Percentiles rank a stretch among this genome's conserved stretches.
These are phyloP conservation scores for Brachionus angularis DNA, from an alignment of 1,140 invertebrate species.

Conservation along the genomic window DNA sequence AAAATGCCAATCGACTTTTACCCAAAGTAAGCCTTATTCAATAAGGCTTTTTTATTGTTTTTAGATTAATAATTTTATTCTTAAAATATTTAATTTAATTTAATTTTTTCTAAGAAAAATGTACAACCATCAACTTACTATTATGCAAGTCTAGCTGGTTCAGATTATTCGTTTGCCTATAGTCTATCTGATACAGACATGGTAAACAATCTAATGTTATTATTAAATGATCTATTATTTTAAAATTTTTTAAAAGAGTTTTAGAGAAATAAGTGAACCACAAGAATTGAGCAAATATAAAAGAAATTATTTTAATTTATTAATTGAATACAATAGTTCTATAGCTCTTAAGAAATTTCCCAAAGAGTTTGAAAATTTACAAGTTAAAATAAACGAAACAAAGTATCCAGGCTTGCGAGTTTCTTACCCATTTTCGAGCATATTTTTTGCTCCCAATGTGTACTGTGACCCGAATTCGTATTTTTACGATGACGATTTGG, in stretches of 20 bases:
- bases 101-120: slow-evolving; percentile 35
- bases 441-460: slow-evolving; percentile 57
- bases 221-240: background rate
- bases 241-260: slow-evolving; percentile 49
- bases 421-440: slow-evolving; percentile 55
- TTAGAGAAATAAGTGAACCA: slow-evolving; percentile 57
- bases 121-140: slow-evolving; percentile 51
- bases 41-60: slow-evolving; percentile 43
- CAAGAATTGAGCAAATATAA: slow-evolving; percentile 48
- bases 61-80: too few relatives aligned
- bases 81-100: too few relatives aligned
- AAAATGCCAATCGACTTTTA: slow-evolving; percentile 45
- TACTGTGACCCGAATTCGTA: slow-evolving; percentile 59
- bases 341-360: slow-evolving; percentile 49
- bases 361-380: slow-evolving; percentile 51
- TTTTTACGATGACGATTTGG: slow-evolving; percentile 58
- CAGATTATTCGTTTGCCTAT: slow-evolving; percentile 59
- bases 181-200: slow-evolving; percentile 57
- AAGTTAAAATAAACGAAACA: slow-evolving; percentile 53
- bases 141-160: slow-evolving; percentile 55
- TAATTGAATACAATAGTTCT: slow-evolving; percentile 56
- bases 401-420: slow-evolving; percentile 51
- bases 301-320: slow-evolving; percentile 56
- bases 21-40: slow-evolving; percentile 44
- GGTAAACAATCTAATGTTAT: slow-evolving; percentile 48